Evolutionary conservation across 2,888 invertebrate genomes (phyloP), one percentile per base, ranked within the genome.

Genomic region (Cistogaster globosa): DNA sequence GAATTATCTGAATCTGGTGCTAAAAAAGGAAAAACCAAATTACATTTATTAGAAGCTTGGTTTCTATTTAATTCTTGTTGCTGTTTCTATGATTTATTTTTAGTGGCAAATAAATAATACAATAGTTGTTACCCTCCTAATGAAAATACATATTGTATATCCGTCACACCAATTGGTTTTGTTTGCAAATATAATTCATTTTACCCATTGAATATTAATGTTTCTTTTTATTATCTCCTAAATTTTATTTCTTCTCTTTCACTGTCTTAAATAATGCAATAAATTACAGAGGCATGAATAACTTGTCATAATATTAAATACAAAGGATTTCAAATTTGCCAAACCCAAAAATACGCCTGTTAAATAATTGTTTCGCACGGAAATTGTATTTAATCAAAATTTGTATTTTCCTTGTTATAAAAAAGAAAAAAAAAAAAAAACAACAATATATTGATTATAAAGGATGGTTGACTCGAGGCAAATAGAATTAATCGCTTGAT

Each of bases 291-390:
- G 65, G 45, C 55, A 75, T 58, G 65, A 38, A 36, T 58, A 45
- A 74, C 51, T 80, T 77, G 72, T 80, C 68, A 76, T 51, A 72
- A 67, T 76, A 67, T 67, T 53, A 67, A 60, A 65, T 38, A 42
- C 55, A 63, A 65, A 71, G 58, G 69, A 83, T 77, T 72, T 26
- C 65, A 60, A 83, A 63, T 32, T 55, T 55, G 26, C 18, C 38
- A n/a, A 51, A 57, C 42, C 42, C 12, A 62, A 36, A 20, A 20
- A 48, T 48, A 51, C 18, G 51, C 32, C 6, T n/a, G 48, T n/a
- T 51, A 42, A 32, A n/a, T 11, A 65, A 48, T 6, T 51, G 22
- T 26, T 7, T 16, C n/a, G 2, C 6, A 48, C 16, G 45, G 45
- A 48, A 16, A 48, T 48, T 48, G 45, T n/a, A 3, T 48, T 48